These are phyloP conservation scores for Atethmia centrago DNA, from an alignment of 2,888 invertebrate species.

Conservation along the genomic window DNA sequence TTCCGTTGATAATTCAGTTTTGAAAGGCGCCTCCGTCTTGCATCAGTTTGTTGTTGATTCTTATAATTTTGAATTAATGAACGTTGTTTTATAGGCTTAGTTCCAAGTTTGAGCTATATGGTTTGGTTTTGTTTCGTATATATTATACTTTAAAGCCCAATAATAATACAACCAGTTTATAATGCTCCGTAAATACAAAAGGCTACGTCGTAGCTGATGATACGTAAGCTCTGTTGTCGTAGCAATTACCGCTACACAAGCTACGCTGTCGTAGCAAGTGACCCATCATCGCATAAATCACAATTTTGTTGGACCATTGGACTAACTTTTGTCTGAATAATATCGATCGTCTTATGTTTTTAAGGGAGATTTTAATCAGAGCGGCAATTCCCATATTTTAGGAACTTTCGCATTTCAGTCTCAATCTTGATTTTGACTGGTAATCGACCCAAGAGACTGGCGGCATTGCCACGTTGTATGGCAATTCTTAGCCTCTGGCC, in stretches of 20 bases:
- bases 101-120: constrained; percentile 18
- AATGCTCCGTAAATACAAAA: neutral
- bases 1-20: constrained; percentile 71
- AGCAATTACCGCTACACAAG: constrained; percentile 5
- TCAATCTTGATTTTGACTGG: neutral
- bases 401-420: neutral
- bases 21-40: constrained; percentile 67
- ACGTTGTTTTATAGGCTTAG: constrained; percentile 33
- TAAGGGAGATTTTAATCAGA: neutral
- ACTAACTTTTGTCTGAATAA: neutral
- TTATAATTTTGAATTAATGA: constrained; percentile 65
- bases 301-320: neutral
- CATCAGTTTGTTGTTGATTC: constrained; percentile 64
- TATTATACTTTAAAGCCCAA: neutral
- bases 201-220: neutral
- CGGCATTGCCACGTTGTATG: no score
- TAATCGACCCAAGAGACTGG: no score
- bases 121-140: constrained; percentile 3
- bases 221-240: constrained; percentile 4
- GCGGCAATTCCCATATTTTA: neutral
- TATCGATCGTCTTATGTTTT: neutral
- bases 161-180: neutral
- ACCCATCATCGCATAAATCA: neutral
- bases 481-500: no score
- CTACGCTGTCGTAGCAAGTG: neutral